Evolutionary conservation across 2,888 invertebrate genomes (phyloP).

Genomic region (Andrena flavipes): DNA sequence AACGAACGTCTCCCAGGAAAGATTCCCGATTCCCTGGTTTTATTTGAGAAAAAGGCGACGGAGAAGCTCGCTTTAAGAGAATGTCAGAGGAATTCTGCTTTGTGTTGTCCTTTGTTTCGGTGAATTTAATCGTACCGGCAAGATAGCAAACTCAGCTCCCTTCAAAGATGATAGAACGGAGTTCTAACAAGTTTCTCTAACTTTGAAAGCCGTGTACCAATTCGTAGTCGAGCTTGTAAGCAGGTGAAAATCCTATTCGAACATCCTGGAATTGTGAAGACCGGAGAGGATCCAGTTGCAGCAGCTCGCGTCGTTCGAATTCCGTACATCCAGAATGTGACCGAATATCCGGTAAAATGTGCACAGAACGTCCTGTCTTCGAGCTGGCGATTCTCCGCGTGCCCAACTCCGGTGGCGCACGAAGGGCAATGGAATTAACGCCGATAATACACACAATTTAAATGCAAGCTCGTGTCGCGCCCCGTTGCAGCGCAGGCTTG

Average conservation of each 20-base stretch:
- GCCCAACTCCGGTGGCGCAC: not conserved
- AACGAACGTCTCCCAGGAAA: not conserved
- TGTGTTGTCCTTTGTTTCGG: no score
- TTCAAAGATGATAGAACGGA: no score
- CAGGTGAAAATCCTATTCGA: no score
- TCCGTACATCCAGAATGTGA: constrained; percentile 12
- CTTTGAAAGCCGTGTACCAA: no score
- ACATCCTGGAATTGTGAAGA: no score
- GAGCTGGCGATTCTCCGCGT: not conserved
- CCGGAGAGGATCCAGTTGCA: not conserved
- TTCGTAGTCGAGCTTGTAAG: no score
- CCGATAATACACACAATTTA: constrained; percentile 22
- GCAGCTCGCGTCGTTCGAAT: constrained; percentile 8
- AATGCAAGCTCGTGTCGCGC: constrained; percentile 8
- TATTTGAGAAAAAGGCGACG: not conserved
- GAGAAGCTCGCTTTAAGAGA: no score
- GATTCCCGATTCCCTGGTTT: not conserved
- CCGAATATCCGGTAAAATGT: not conserved
- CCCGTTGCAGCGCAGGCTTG: not conserved
- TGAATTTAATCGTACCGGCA: no score
- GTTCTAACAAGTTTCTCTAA: no score
- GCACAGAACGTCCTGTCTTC: not conserved
- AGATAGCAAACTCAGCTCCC: no score
- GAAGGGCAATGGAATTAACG: constrained; percentile 22
- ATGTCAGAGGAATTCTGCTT: no score